Evolutionary conservation across 2,797 vertebrate genomes (phyloP).

Genomic region (Neosalanx taihuensis): DNA sequence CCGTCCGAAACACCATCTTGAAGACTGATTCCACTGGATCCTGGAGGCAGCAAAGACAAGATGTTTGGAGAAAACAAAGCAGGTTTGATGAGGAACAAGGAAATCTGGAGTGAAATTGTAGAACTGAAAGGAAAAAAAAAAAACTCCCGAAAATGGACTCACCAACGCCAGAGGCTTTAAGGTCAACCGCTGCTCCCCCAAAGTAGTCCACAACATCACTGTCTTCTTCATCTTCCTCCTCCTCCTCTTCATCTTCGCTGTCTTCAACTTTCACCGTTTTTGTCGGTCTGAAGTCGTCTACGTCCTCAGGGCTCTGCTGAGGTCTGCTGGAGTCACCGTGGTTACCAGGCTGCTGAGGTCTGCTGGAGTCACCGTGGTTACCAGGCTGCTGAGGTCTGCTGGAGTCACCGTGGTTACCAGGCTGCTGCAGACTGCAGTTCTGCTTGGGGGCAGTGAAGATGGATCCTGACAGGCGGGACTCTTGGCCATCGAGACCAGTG

Average conservation of each 20-base stretch:
- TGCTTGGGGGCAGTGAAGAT: not conserved
- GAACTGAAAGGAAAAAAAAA: not conserved
- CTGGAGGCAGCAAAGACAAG: not conserved
- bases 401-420: not conserved
- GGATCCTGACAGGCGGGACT: not conserved
- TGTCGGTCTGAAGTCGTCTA: not conserved
- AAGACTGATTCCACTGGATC: not conserved
- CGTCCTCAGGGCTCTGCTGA: not conserved
- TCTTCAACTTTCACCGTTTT: not conserved
- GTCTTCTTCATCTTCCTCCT: not conserved
- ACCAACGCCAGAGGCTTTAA: not conserved
- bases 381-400: not conserved
- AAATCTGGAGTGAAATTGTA: not conserved
- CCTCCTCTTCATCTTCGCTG: not conserved
- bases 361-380: not conserved
- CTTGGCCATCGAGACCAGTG: too few species aligned
- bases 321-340: not conserved
- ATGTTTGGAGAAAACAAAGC: too few species aligned
- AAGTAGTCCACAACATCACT: not conserved
- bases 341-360: too few species aligned
- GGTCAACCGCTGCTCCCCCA: not conserved
- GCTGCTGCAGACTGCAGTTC: not conserved
- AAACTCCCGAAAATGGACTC: not conserved
- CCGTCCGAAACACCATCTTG: not conserved
- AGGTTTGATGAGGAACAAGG: not conserved